These are phyloP conservation scores for Sciurus vulgaris DNA, from an alignment of 2,797 vertebrate genomes.

Conservation along the genomic window DNA sequence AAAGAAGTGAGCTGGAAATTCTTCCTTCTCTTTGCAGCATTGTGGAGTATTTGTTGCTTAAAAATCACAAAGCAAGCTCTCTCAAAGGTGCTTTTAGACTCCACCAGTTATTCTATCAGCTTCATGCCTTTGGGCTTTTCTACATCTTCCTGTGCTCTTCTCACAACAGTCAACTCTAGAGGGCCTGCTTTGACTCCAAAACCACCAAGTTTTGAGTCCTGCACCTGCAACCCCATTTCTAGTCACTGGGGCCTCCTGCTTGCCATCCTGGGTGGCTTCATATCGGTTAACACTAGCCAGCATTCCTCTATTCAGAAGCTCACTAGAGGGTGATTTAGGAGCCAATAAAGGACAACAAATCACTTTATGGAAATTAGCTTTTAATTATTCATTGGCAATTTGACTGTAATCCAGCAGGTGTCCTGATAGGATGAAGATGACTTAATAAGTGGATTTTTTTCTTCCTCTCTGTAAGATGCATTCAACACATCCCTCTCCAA, in stretches of 20 bases:
- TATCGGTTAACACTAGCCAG: not conserved
- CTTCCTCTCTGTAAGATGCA: slow-evolving; percentile 16
- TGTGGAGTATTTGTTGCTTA: not conserved
- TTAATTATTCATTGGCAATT: slow-evolving; percentile 80
- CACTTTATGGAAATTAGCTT: slow-evolving; percentile 78
- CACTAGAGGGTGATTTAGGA: slow-evolving; percentile 7
- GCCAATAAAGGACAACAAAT: slow-evolving; percentile 58
- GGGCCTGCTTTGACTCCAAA: not conserved
- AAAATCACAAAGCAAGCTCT: not conserved
- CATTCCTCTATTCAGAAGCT: not conserved
- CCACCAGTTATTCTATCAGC: not conserved
- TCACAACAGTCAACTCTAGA: not conserved
- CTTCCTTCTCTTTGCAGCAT: not conserved
- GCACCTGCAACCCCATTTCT: not conserved
- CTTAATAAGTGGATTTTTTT: slow-evolving; percentile 63
- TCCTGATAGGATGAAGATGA: slow-evolving; percentile 58
- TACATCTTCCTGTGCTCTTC: not conserved
- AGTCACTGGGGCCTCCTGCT: not conserved
- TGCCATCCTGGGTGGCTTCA: not conserved
- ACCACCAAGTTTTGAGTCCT: not conserved
- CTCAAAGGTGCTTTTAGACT: not conserved
- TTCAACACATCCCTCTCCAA: not conserved
- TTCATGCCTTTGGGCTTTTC: not conserved
- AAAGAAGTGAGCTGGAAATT: not conserved
- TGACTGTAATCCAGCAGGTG: slow-evolving; percentile 75